Percentiles rank a stretch among this genome's conserved stretches.
These are phyloP conservation scores for Atta colombica DNA, from an alignment of 1,140 invertebrate species.

Conservation along the genomic window DNA sequence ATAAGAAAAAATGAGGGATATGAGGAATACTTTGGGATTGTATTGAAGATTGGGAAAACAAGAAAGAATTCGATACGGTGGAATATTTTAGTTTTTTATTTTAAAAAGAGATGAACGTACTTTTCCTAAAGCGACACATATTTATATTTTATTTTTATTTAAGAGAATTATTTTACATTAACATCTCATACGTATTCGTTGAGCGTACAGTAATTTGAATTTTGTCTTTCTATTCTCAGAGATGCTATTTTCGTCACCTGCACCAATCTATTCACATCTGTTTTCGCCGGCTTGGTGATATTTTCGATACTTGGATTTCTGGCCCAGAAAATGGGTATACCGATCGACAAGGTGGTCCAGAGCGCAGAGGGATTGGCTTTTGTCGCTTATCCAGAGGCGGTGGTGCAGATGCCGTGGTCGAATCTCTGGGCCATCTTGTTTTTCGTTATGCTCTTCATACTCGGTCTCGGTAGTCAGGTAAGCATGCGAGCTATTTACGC, in stretches of 20 bases:
- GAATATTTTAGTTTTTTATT: not conserved
- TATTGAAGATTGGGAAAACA: not conserved
- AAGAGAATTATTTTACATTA: not conserved
- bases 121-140: not conserved
- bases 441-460: slow-evolving; percentile 94
- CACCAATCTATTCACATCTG: slow-evolving; percentile 91
- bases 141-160: not conserved
- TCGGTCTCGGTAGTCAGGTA: slow-evolving; percentile 91
- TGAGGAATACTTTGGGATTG: not conserved
- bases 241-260: slow-evolving; percentile 90
- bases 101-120: not conserved
- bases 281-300: slow-evolving; percentile 92
- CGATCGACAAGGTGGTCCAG: slow-evolving; percentile 88
- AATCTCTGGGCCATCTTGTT: slow-evolving; percentile 94
- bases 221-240: slow-evolving; percentile 79
- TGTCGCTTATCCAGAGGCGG: slow-evolving; percentile 93
- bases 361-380: slow-evolving; percentile 93
- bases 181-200: not conserved
- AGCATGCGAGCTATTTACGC: slow-evolving; percentile 50
- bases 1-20: slow-evolving; percentile 13
- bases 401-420: slow-evolving; percentile 92
- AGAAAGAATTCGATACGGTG: not conserved
- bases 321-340: slow-evolving; percentile 89
- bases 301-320: slow-evolving; percentile 94
- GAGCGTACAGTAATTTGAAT: not conserved